phyloP scores from a whole-genome alignment of 2,113 vertebrate species.

The Podiceps cristatus region DNA sequence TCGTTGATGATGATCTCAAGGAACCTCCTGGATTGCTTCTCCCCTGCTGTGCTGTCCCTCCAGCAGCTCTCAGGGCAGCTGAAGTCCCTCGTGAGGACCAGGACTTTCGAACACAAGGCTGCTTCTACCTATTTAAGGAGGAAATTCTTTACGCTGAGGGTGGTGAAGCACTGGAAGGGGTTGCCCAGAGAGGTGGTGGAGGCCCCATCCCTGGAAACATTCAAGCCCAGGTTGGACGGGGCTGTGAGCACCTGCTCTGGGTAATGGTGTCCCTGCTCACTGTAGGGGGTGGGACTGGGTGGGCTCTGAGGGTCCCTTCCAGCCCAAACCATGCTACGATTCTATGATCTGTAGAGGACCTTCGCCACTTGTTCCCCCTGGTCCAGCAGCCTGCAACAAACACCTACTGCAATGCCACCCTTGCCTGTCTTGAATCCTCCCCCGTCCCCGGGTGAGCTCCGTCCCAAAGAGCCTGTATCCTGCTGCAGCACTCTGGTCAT shows the following conservation, averaged over 20 bases:
- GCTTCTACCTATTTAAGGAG: neutral
- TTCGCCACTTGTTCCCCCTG: neutral
- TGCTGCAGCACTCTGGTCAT: neutral
- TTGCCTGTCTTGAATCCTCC: neutral
- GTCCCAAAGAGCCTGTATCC: too few relatives aligned
- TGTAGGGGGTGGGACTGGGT: too few relatives aligned
- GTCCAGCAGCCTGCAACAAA: neutral
- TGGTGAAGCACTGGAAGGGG: too few relatives aligned
- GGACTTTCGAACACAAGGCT: neutral
- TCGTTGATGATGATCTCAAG: neutral
- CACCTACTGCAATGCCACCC: neutral
- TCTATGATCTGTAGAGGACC: neutral
- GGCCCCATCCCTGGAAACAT: too few relatives aligned
- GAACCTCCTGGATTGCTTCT: neutral
- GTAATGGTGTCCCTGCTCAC: too few relatives aligned
- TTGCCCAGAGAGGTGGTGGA: too few relatives aligned
- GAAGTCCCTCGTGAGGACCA: neutral
- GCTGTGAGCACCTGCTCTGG: too few relatives aligned
- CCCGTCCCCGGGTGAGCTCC: neutral
- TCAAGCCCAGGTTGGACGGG: too few relatives aligned
- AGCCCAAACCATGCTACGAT: too few relatives aligned
- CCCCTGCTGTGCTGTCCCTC: neutral
- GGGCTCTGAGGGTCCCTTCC: too few relatives aligned
- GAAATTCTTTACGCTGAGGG: too few relatives aligned
- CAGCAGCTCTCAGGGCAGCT: neutral